Base-by-base conservation (phyloP, 2,113 vertebrate genomes). In the Zeus faber region DNA sequence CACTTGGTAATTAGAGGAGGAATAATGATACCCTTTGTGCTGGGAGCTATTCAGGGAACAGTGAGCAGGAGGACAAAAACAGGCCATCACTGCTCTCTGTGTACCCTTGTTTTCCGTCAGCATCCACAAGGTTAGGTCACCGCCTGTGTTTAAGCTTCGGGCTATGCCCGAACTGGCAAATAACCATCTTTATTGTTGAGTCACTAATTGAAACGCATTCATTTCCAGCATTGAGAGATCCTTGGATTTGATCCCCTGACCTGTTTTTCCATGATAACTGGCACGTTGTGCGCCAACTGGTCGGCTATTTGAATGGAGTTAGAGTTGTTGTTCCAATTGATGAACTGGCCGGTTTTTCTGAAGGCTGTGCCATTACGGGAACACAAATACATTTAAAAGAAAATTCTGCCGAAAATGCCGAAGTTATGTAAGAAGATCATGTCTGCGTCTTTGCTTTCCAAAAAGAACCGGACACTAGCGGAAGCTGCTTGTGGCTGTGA, bases 21-120 rank as follows among this genome's bases (percentile, higher is more conserved):
- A 82, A 83, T 80, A 87, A 85, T 80, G 70, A 65, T 70, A 62
- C 80, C 60, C 85, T 86, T 88, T 90, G 87, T 87, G 63, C 33
- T 14, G 3, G 11, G 53, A 72, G 80, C 71, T 87, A 85, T 88
- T 87, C 83, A 61, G 76, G 82, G 84, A 84, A 70, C 58, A 31
- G 59, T 57, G 54, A 53, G 73, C 44, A 18, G 23, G 63, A 75
- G 80, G 76, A 80, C 13, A 37, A 87, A 72, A 80, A 70, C 64
- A 37, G 57, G 47, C 62, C 63, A 55, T 29, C 46, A 35, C 40
- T 25, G 62, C 68, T 76, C 58, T 72, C 63, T 59, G 49, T 81
- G 78, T 62, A 57, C 65, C 62, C 74, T 72, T 67, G 72, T 83
- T 63, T 65, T 72, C 51, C 29, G 66, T 78, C 74, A 76, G 66